Evolutionary conservation across 2,888 invertebrate species (phyloP).

Genomic region (Xylocampa areola): DNA sequence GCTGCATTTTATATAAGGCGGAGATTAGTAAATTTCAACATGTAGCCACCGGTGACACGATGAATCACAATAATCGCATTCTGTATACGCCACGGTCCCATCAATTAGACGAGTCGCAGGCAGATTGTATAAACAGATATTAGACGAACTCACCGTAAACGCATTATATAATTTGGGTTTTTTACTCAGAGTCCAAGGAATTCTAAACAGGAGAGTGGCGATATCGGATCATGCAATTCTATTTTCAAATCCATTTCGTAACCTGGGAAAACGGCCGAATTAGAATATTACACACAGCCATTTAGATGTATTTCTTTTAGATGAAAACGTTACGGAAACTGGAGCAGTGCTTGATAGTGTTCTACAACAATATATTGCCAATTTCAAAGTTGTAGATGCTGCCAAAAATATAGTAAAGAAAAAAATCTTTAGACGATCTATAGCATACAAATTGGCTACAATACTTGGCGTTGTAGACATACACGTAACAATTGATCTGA

Average conservation of each 20-base stretch:
- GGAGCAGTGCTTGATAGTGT: constrained; percentile 40
- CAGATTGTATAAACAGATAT: constrained; percentile 68
- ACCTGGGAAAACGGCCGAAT: constrained; percentile 46
- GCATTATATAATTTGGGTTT: constrained; percentile 67
- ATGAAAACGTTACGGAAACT: constrained; percentile 40
- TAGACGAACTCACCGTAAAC: constrained; percentile 63
- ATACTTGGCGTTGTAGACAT: constrained; percentile 45
- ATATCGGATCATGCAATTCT: constrained; percentile 52
- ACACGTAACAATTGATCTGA: constrained; percentile 47
- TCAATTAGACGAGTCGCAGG: constrained; percentile 69
- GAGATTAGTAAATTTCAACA: constrained; percentile 59
- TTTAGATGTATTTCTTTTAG: constrained; percentile 41
- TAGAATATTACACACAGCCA: constrained; percentile 38
- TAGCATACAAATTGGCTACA: constrained; percentile 47
- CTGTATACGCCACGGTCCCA: constrained; percentile 64
- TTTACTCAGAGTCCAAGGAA: constrained; percentile 58
- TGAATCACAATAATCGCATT: constrained; percentile 66
- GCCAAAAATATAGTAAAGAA: constrained; percentile 46
- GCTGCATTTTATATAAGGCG: constrained; percentile 58
- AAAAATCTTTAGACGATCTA: constrained; percentile 43
- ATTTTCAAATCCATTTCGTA: constrained; percentile 48
- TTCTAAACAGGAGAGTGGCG: constrained; percentile 53
- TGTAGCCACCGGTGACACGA: constrained; percentile 54
- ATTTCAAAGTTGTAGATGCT: constrained; percentile 43
- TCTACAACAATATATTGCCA: constrained; percentile 39